Percentiles rank a stretch among this genome's conserved stretches.
Evolutionary conservation across 2,113 vertebrate species (phyloP).

Genomic region (Hyperopisus bebe): DNA sequence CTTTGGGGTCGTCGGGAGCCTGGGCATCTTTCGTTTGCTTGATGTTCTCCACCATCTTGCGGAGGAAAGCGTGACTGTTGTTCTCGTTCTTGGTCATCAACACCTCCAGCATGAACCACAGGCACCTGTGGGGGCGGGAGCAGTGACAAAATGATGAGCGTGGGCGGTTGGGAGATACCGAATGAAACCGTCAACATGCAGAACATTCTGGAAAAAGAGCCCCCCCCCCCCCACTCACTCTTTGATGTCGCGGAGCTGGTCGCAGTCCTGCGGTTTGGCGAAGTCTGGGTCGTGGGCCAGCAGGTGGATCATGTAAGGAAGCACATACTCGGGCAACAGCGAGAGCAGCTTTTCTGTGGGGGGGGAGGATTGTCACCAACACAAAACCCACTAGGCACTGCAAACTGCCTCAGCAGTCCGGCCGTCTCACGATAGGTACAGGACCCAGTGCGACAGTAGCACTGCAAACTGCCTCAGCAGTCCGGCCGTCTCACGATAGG

Average conservation of each 20-base stretch:
- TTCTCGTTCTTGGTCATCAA: conserved; percentile 99
- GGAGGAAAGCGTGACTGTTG: conserved; percentile 95
- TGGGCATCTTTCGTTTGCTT: conserved; percentile 95
- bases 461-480: too few relatives aligned
- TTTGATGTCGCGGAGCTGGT: conserved; percentile 96
- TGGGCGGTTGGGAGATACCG: not conserved
- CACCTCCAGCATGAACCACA: conserved; percentile 99
- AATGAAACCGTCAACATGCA: not conserved
- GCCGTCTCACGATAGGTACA: too few relatives aligned
- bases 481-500: too few relatives aligned
- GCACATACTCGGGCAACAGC: conserved; percentile 92
- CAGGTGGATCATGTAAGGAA: conserved; percentile 95
- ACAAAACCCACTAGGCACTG: not conserved
- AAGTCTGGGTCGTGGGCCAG: conserved; percentile 97
- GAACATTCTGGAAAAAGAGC: not conserved
- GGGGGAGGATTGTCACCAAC: not conserved
- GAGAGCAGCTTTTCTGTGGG: conserved; percentile 85
- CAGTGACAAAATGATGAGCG: not conserved
- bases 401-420: too few relatives aligned
- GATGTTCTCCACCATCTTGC: conserved; percentile 98
- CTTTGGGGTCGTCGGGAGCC: conserved; percentile 87
- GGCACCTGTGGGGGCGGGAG: conserved; percentile 61
- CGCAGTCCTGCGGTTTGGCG: conserved; percentile 93
- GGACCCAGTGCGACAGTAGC: too few relatives aligned
- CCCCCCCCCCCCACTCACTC: conserved; percentile 69